phyloP scores from a whole-genome alignment of 2,888 invertebrate genomes.

The Rotaria sp. region DNA sequence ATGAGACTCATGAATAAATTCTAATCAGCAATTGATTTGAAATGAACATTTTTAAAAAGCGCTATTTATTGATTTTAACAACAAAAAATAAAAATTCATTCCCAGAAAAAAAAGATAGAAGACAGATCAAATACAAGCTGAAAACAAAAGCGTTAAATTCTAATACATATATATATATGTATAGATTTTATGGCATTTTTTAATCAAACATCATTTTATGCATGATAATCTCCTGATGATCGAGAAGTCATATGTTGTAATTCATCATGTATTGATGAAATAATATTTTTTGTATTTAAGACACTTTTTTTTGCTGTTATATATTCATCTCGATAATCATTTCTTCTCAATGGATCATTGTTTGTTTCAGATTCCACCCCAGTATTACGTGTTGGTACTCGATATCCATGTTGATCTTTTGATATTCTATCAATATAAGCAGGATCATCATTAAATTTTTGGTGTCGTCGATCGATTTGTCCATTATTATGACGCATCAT shows the following conservation, averaged over 20 bases:
- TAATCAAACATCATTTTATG: background rate
- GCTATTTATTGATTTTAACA: too few species aligned
- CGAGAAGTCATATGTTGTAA: background rate
- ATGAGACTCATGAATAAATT: too few species aligned
- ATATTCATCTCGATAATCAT: background rate
- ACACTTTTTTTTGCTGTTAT: background rate
- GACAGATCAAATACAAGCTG: too few species aligned
- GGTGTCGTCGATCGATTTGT: background rate
- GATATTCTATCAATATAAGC: background rate
- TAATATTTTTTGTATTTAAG: background rate
- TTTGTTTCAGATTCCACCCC: background rate
- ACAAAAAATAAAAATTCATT: too few species aligned
- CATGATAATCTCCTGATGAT: background rate
- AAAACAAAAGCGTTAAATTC: too few species aligned
- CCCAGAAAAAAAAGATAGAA: too few species aligned
- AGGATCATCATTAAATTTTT: background rate
- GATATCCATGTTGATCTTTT: background rate
- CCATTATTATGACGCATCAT: background rate
- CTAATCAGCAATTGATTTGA: too few species aligned
- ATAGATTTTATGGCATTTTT: too few species aligned
- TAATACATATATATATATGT: too few species aligned
- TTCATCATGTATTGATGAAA: conserved; percentile 19
- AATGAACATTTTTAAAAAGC: too few species aligned
- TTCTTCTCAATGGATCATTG: too few species aligned
- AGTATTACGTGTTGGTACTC: background rate